These are phyloP conservation scores for Macrocentrus cingulum DNA, from an alignment of 1,140 invertebrate species.

Conservation along the genomic window DNA sequence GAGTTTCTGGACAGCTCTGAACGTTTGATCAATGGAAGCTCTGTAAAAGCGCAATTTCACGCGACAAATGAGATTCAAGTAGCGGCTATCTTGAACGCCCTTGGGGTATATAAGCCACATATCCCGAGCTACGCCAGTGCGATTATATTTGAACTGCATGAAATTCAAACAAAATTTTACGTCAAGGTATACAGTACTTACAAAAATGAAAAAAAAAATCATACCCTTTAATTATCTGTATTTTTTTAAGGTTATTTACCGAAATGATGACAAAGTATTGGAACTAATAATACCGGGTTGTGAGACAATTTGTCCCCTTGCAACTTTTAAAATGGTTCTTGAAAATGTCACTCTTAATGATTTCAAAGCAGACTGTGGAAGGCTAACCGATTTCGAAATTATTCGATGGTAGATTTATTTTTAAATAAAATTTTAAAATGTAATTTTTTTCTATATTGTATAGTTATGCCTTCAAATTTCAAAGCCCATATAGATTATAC, in stretches of 20 bases:
- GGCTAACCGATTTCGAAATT: neutral
- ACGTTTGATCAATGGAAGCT: constrained; percentile 3
- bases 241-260: constrained; percentile 17
- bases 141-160: constrained; percentile 26
- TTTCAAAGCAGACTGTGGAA: constrained; percentile 19
- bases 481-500: too few relatives aligned
- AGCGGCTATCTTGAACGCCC: constrained; percentile 63
- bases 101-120: constrained; percentile 63
- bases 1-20: constrained; percentile 20
- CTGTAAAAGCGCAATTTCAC: constrained; percentile 31
- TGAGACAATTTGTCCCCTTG: constrained; percentile 10
- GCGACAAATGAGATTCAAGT: constrained; percentile 70
- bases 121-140: constrained; percentile 23
- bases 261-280: constrained; percentile 10
- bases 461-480: too few relatives aligned
- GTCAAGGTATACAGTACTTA: constrained; percentile 24
- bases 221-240: neutral
- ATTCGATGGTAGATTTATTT: neutral
- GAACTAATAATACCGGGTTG: constrained; percentile 25
- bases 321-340: constrained; percentile 20
- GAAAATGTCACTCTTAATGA: constrained; percentile 4
- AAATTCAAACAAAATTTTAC: constrained; percentile 18
- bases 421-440: too few relatives aligned
- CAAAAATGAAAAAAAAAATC: neutral
- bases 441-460: too few relatives aligned